Percentiles rank a stretch among this genome's conserved stretches.
phyloP scores from a whole-genome alignment of 2,888 invertebrate species.

The Nomada ferruginata region DNA sequence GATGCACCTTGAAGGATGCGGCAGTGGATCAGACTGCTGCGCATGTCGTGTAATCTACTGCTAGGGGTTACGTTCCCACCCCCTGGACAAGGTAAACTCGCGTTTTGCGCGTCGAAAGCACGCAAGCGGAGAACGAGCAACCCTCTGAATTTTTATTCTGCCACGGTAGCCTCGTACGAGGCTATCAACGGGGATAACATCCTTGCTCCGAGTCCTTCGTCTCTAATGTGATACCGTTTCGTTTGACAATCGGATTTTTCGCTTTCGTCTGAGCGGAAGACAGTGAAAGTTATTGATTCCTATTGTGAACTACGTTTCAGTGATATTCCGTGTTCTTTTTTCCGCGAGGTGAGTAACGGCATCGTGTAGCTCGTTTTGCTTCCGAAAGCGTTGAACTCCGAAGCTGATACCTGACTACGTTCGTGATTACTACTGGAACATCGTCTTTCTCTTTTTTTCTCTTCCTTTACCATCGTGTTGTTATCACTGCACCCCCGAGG shows the following conservation, averaged over 20 bases:
- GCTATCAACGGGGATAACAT: not conserved
- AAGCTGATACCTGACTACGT: not conserved
- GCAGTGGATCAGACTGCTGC: slow-evolving; percentile 50
- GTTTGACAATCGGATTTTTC: slow-evolving; percentile 25
- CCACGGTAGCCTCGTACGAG: not conserved
- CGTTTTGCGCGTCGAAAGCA: slow-evolving; percentile 54
- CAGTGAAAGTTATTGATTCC: slow-evolving; percentile 72
- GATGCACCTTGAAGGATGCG: slow-evolving; percentile 62
- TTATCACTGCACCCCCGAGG: not conserved
- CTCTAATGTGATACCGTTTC: slow-evolving; percentile 3
- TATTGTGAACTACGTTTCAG: slow-evolving; percentile 47
- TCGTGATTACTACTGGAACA: not conserved
- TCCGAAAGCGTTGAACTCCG: slow-evolving; percentile 7
- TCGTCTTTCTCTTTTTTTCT: not conserved
- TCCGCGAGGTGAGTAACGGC: slow-evolving; percentile 56
- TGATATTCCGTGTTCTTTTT: slow-evolving; percentile 39
- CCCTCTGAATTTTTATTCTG: slow-evolving; percentile 2
- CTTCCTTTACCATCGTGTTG: slow-evolving; percentile 1
- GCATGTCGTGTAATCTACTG: slow-evolving; percentile 52
- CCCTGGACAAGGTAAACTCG: slow-evolving; percentile 46
- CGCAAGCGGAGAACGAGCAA: slow-evolving; percentile 3
- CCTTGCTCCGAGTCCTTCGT: not conserved
- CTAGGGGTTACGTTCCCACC: slow-evolving; percentile 48
- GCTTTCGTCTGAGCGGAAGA: slow-evolving; percentile 31
- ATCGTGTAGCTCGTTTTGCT: slow-evolving; percentile 21